A percentile compares a stretch with the other conserved stretches of the same genome.
These are phyloP conservation scores for Nezara viridula DNA, from an alignment of 2,888 invertebrate genomes.

Conservation along the genomic window DNA sequence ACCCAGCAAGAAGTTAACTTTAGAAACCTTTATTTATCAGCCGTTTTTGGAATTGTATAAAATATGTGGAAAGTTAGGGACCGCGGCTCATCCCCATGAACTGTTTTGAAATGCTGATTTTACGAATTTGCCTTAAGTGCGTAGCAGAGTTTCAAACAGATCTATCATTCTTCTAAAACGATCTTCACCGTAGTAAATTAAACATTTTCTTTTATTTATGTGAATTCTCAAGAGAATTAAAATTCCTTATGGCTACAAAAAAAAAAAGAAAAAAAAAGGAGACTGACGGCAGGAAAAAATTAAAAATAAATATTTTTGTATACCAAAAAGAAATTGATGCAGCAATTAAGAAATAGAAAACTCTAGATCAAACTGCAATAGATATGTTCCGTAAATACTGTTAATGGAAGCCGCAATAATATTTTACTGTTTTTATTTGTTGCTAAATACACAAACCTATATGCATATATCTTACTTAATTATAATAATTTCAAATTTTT, in stretches of 20 bases:
- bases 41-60: not conserved
- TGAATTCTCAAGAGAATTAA: not conserved
- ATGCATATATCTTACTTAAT: too few relatives aligned
- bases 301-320: too few relatives aligned
- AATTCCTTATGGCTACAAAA: not conserved
- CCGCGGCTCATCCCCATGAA: not conserved
- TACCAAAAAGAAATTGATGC: too few relatives aligned
- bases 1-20: not conserved
- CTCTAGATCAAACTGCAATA: too few relatives aligned
- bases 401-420: too few relatives aligned
- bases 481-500: too few relatives aligned
- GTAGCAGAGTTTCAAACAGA: not conserved
- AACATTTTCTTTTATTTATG: not conserved
- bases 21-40: not conserved
- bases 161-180: not conserved
- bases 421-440: too few relatives aligned
- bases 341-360: too few relatives aligned
- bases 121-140: conserved; percentile 16
- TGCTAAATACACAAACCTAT: too few relatives aligned
- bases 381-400: too few relatives aligned
- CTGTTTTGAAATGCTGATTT: conserved; percentile 38
- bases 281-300: too few relatives aligned
- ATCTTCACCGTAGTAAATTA: not conserved
- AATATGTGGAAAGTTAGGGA: conserved; percentile 16
- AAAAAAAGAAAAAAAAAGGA: too few relatives aligned